Evolutionary conservation across 2,797 vertebrate genomes (phyloP).

Genomic region (Sebastes diploproa): DNA sequence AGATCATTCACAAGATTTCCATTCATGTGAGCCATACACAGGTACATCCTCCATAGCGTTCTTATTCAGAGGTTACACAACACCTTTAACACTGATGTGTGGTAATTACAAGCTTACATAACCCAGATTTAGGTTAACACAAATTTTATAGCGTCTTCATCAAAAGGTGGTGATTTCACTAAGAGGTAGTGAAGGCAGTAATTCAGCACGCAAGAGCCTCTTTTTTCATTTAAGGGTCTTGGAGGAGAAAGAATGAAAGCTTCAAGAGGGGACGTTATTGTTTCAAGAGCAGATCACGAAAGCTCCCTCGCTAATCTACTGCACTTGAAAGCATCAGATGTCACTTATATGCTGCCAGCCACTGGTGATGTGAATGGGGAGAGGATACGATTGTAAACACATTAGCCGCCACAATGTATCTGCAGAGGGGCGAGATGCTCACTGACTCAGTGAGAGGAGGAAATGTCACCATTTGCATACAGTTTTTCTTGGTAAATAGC

Average conservation of each 20-base stretch:
- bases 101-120: conserved; percentile 47
- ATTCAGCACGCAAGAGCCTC: conserved; percentile 40
- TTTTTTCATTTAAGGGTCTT: conserved; percentile 56
- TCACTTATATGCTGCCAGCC: conserved; percentile 54
- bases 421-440: conserved; percentile 45
- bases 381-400: conserved; percentile 55
- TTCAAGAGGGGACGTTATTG: conserved; percentile 33
- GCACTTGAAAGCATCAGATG: conserved; percentile 63
- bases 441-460: conserved; percentile 39
- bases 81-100: conserved; percentile 27
- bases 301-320: conserved; percentile 53
- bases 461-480: conserved; percentile 77
- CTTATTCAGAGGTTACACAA: conserved; percentile 32
- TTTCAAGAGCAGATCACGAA: conserved; percentile 47
- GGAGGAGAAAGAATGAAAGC: conserved; percentile 39
- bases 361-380: conserved; percentile 31
- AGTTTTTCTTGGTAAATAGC: conserved; percentile 63
- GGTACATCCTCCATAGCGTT: background rate
- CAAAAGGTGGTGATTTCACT: conserved; percentile 37
- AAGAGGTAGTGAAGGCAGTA: conserved; percentile 15
- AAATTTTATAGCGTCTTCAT: conserved; percentile 39
- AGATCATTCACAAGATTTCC: conserved; percentile 56
- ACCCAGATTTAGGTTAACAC: conserved; percentile 34
- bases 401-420: conserved; percentile 44
- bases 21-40: conserved; percentile 31